phyloP scores from a whole-genome alignment of 1,140 invertebrate species.

The Onthophagus taurus region DNA sequence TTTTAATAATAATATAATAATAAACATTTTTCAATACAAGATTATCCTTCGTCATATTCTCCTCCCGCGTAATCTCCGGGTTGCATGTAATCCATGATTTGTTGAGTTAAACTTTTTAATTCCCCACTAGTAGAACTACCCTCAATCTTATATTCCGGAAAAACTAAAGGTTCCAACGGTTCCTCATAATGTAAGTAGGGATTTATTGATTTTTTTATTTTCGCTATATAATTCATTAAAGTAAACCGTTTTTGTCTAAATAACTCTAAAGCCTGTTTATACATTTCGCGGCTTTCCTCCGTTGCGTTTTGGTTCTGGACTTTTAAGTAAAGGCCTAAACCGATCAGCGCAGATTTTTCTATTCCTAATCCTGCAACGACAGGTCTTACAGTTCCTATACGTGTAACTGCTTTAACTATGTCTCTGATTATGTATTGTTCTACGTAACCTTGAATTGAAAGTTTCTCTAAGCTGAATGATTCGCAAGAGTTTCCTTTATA shows the following conservation, averaged over 20 bases:
- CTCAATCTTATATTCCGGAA: conserved; percentile 11
- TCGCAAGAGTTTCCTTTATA: conserved; percentile 37
- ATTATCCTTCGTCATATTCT: not conserved
- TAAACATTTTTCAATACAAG: not conserved
- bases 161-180: conserved; percentile 22
- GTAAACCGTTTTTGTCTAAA: conserved; percentile 37
- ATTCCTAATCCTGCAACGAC: conserved; percentile 45
- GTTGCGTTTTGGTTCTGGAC: conserved; percentile 36
- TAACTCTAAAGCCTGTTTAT: conserved; percentile 32
- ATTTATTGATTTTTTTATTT: conserved; percentile 40
- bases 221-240: conserved; percentile 36
- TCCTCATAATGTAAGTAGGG: conserved; percentile 35
- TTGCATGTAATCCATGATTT: not conserved
- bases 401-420: conserved; percentile 42
- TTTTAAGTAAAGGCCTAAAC: conserved; percentile 46
- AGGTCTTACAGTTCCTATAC: conserved; percentile 41
- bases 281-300: conserved; percentile 27
- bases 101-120: not conserved
- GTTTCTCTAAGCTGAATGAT: conserved; percentile 34
- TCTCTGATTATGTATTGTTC: conserved; percentile 45
- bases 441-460: conserved; percentile 46
- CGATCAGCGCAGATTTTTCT: conserved; percentile 40
- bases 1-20: not conserved
- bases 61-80: not conserved
- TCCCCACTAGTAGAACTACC: not conserved